These are phyloP conservation scores for Carposina sasakii DNA, from an alignment of 1,140 invertebrate species.

Conservation along the genomic window DNA sequence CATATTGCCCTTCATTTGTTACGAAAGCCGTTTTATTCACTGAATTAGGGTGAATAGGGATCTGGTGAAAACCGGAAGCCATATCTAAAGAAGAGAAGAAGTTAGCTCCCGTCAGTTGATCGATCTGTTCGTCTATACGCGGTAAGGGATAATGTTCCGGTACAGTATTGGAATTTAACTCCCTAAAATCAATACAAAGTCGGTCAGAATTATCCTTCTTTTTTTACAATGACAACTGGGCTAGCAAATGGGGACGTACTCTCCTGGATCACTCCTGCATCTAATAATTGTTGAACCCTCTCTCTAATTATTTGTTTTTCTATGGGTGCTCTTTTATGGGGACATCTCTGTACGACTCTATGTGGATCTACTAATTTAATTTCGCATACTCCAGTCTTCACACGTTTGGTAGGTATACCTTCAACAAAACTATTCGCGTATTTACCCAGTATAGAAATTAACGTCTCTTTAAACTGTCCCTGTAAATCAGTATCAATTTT, in stretches of 20 bases:
- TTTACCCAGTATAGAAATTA: slow-evolving; percentile 18
- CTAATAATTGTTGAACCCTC: slow-evolving; percentile 20
- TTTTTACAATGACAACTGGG: slow-evolving; percentile 24
- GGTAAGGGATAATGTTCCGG: slow-evolving; percentile 68
- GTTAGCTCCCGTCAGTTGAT: slow-evolving; percentile 26
- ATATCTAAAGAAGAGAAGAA: slow-evolving; percentile 42
- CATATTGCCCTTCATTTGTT: slow-evolving; percentile 39
- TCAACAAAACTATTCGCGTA: slow-evolving; percentile 18
- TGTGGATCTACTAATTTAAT: slow-evolving; percentile 19
- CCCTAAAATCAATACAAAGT: slow-evolving; percentile 10
- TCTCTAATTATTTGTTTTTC: slow-evolving; percentile 23
- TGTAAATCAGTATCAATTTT: slow-evolving; percentile 23
- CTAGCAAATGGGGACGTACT: slow-evolving; percentile 28
- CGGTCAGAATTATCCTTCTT: slow-evolving; percentile 27
- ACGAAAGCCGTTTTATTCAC: slow-evolving; percentile 51
- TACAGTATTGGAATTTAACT: slow-evolving; percentile 32
- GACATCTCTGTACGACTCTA: slow-evolving; percentile 15
- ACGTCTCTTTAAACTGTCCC: slow-evolving; percentile 12
- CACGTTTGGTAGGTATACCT: slow-evolving; percentile 11
- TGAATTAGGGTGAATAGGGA: slow-evolving; percentile 22
- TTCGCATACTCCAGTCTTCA: slow-evolving; percentile 15
- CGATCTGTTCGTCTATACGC: slow-evolving; percentile 61
- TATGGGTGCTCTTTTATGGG: slow-evolving; percentile 15
- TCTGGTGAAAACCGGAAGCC: slow-evolving; percentile 62
- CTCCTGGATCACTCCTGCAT: slow-evolving; percentile 16